Evolutionary conservation across 1,140 invertebrate species (phyloP).

Genomic region (Neodiprion fabricii): DNA sequence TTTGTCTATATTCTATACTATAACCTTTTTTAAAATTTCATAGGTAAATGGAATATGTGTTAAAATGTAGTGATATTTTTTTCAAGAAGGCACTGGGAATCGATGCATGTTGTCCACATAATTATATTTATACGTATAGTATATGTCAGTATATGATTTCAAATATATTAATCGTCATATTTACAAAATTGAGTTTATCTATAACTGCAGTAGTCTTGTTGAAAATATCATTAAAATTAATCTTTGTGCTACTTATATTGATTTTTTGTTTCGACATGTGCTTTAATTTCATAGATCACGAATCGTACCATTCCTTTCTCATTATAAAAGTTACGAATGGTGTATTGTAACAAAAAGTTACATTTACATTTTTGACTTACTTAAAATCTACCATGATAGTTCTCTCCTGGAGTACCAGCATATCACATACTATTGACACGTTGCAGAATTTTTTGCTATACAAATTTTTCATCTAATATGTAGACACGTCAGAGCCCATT

Average conservation of each 20-base stretch:
- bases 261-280: background rate
- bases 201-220: background rate
- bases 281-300: background rate
- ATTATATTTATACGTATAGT: background rate
- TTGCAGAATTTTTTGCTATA: background rate
- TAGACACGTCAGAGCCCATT: constrained; percentile 41
- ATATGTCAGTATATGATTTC: background rate
- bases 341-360: background rate
- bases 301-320: background rate
- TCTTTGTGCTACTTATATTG: background rate
- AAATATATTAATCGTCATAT: background rate
- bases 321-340: background rate
- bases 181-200: constrained; percentile 3
- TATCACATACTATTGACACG: background rate
- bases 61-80: background rate
- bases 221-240: background rate
- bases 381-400: too few relatives aligned
- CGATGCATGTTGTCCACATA: constrained; percentile 3
- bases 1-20: too few relatives aligned
- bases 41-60: background rate
- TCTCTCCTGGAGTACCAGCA: background rate
- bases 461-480: background rate
- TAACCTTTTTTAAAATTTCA: background rate
- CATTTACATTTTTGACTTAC: background rate
- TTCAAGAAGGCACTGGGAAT: constrained; percentile 12